Evolutionary conservation across 2,888 invertebrate species (phyloP), one percentile per base, ranked within the genome.

Genomic region (Pyrrhosoma nymphula): DNA sequence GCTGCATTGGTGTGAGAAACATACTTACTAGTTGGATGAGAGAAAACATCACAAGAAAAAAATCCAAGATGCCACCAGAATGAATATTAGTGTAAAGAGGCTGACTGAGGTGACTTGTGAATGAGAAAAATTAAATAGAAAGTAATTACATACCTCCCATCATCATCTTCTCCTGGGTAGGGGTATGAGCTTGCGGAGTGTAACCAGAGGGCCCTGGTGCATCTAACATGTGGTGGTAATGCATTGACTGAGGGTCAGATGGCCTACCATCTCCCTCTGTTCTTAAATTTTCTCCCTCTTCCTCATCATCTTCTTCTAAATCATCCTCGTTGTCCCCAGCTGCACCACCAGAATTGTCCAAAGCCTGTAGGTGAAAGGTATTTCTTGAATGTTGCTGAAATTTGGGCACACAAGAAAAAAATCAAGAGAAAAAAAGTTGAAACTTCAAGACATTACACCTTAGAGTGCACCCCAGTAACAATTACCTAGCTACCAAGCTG

Each of bases 141-240:
- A 69, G 16, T 69, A 14, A 39, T 26, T 35, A 93, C 93, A 93
- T 93, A 93, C 93, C 93, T 93, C 93, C 93, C 69, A 93, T 93
- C 93, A 93, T 93, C 69, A 93, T 93, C 93, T 93, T 93, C 30
- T 93, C 93, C 55, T 93, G 93, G 20, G 93, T 16, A 47, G 47
- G 93, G 39, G 63, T 69, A n/a, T 69, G 93, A 18, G 93, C 47
- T 55, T 93, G 93, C 4, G 69, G 93, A 47, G 93, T 93, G 6
- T 93, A 93, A 55, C 93, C 93, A 93, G 93, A 93, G 23, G 93
- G 93, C n/a, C 93, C 93, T 69, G 93, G 93, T 12, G 39, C 93
- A 75, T 93, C 93, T 18, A 93, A 47, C 69, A 93, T n/a, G 16
- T 93, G 93, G n/a, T 93, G 93, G 69, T 93, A 93, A 69, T 93